Conservation (phyloP, 2,797 vertebrate genomes). For the Orestias chungarensis region DNA sequence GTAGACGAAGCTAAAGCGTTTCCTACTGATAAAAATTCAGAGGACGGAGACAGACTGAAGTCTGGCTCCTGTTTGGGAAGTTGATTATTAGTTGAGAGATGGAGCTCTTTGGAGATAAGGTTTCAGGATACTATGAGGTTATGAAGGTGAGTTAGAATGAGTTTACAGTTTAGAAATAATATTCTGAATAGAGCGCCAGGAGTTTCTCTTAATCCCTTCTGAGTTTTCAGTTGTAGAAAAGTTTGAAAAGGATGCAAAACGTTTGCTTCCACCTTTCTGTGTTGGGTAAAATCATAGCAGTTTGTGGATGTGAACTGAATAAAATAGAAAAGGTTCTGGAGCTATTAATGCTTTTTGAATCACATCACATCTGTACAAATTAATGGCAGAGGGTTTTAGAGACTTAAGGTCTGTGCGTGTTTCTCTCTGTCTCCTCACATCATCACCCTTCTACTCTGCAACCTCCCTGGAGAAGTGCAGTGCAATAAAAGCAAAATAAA, state of each 20-base stretch:
- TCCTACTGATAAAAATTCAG: not conserved
- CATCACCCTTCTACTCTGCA: conserved; percentile 39
- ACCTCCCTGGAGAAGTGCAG: conserved; percentile 39
- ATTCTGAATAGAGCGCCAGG: not conserved
- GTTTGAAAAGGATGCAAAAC: too few relatives aligned
- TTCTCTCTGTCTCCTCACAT: conserved; percentile 46
- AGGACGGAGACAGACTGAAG: conserved; percentile 14
- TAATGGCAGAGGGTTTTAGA: not conserved
- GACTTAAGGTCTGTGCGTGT: conserved; percentile 9
- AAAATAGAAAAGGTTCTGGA: not conserved
- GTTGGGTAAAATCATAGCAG: not conserved
- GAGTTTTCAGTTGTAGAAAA: not conserved
- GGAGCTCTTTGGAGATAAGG: conserved; percentile 26
- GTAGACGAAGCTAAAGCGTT: not conserved
- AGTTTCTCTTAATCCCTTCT: not conserved
- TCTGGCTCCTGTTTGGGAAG: conserved; percentile 18
- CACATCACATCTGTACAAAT: not conserved
- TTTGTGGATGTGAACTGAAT: not conserved
- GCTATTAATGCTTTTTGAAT: not conserved
- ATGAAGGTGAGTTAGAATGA: not conserved
- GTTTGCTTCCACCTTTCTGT: not conserved
- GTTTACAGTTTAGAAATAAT: conserved; percentile 10
- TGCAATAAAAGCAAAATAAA: conserved; percentile 39
- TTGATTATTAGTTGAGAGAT: not conserved
- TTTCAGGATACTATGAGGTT: conserved; percentile 41